Evolutionary conservation across 2,113 vertebrate species (phyloP).

Genomic region (Callipepla californica): DNA sequence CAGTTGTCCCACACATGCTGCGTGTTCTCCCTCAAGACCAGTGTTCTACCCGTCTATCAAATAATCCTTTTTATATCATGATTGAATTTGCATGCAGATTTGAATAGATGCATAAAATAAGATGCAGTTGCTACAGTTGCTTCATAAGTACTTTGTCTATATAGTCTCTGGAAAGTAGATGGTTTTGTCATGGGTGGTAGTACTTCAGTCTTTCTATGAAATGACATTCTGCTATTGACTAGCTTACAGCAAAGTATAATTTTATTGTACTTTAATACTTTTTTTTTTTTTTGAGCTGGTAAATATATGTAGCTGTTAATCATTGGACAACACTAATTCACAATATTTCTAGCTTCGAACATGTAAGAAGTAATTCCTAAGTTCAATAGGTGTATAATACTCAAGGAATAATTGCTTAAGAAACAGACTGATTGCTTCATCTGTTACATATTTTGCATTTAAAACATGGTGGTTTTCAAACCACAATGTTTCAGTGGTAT

Average conservation of each 20-base stretch:
- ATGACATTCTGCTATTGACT: not conserved
- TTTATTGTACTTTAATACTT: not conserved
- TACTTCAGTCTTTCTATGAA: not conserved
- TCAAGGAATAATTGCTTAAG: not conserved
- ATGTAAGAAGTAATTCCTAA: not conserved
- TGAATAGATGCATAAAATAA: not conserved
- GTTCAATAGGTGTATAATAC: not conserved
- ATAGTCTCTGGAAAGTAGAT: not conserved
- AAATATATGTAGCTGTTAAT: not conserved
- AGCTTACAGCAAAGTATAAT: not conserved
- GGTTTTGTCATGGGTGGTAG: not conserved
- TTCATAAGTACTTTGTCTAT: not conserved
- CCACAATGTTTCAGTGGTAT: slow-evolving; percentile 37
- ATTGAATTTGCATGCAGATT: not conserved
- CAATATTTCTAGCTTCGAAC: not conserved
- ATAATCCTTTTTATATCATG: not conserved
- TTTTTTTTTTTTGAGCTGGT: not conserved
- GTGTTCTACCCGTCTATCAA: not conserved
- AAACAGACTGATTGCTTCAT: slow-evolving; percentile 10
- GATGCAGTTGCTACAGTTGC: not conserved
- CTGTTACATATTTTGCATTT: slow-evolving; percentile 13
- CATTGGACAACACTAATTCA: not conserved
- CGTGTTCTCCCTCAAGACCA: not conserved
- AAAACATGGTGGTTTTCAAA: slow-evolving; percentile 38
- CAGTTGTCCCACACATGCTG: no score